These are phyloP conservation scores for Zaprionus taronus DNA, from an alignment of 1,140 invertebrate species.

Conservation along the genomic window DNA sequence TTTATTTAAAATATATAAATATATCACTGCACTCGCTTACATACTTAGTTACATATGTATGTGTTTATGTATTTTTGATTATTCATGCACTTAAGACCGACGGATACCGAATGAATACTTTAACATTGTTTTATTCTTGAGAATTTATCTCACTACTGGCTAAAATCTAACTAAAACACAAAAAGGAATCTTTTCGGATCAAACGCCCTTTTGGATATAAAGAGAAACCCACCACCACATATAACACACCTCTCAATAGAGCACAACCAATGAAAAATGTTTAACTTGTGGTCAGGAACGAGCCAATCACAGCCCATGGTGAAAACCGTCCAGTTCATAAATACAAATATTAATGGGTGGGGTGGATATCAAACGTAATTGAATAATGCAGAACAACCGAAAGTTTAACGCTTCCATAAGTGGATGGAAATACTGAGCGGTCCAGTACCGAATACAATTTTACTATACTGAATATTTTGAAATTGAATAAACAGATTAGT, in stretches of 20 bases:
- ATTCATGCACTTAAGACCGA: not conserved
- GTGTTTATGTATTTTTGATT: not conserved
- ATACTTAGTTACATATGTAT: not conserved
- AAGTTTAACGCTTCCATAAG: not conserved
- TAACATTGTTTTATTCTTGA: constrained; percentile 1
- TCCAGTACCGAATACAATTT: not conserved
- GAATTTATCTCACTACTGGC: constrained; percentile 18
- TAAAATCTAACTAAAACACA: constrained; percentile 27
- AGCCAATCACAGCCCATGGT: constrained; percentile 35
- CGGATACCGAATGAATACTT: not conserved
- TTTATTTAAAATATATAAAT: not conserved
- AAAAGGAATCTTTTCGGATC: constrained; percentile 7
- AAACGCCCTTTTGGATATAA: not conserved
- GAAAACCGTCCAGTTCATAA: not conserved
- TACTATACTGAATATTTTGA: not conserved
- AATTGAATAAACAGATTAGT: too few relatives aligned
- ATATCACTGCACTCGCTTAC: not conserved
- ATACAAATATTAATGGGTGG: not conserved
- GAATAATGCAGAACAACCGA: not conserved
- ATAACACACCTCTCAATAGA: constrained; percentile 17
- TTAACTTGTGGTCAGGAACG: not conserved
- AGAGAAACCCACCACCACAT: not conserved
- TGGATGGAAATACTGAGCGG: not conserved
- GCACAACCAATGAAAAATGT: constrained; percentile 9
- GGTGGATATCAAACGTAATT: not conserved